phyloP scores from a whole-genome alignment of 2,113 vertebrate species.

The Regulus satrapa region DNA sequence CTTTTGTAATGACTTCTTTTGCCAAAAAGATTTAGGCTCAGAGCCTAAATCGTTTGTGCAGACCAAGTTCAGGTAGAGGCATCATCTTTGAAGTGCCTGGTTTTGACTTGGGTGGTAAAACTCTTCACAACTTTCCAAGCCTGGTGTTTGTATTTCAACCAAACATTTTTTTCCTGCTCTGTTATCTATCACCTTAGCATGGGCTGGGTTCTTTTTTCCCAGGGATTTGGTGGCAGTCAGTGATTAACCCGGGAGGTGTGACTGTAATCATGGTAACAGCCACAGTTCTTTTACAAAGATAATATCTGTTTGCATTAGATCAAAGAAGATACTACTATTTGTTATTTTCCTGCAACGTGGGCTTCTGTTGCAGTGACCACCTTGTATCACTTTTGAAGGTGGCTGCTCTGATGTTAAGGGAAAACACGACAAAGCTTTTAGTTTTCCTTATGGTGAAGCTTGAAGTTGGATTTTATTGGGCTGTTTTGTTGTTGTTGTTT shows the following conservation, averaged over 20 bases:
- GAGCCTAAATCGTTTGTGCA: not conserved
- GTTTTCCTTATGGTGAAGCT: not conserved
- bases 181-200: not conserved
- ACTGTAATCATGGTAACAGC: not conserved
- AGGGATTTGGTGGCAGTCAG: fast-evolving
- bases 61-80: not conserved
- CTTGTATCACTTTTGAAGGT: not conserved
- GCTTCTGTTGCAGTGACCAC: not conserved
- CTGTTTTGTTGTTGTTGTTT: not conserved
- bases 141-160: not conserved
- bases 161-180: not conserved
- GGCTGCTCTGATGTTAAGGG: not conserved
- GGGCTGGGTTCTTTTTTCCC: not conserved
- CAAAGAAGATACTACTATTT: not conserved
- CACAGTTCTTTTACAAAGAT: not conserved
- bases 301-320: not conserved
- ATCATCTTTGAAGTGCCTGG: not conserved
- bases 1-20: not conserved
- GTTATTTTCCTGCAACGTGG: not conserved
- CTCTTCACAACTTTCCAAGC: not conserved
- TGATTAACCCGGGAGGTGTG: not conserved
- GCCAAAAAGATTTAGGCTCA: no score
- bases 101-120: not conserved
- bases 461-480: not conserved
- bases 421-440: not conserved